Percentiles rank a stretch among this genome's conserved stretches.
These are phyloP conservation scores for Magallana gigas DNA, from an alignment of 1,140 invertebrate species.

Conservation along the genomic window DNA sequence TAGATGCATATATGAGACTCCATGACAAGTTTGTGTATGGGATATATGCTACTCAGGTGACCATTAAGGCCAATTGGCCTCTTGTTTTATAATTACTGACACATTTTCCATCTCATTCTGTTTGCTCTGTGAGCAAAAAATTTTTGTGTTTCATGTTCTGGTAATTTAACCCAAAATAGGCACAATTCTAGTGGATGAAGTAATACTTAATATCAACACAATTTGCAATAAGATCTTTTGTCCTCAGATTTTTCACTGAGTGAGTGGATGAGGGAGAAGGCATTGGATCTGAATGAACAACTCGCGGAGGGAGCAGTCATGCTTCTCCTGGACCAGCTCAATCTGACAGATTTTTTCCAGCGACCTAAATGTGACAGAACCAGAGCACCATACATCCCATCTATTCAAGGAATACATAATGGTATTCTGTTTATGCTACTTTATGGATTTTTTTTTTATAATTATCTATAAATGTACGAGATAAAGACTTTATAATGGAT, in stretches of 20 bases:
- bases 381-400: slow-evolving; percentile 40
- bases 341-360: slow-evolving; percentile 43
- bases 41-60: no score
- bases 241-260: slow-evolving; percentile 52
- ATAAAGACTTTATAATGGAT: not conserved
- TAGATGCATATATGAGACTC: no score
- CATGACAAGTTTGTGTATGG: no score
- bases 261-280: slow-evolving; percentile 32
- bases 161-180: not conserved
- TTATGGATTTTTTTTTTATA: not conserved
- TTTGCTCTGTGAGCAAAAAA: not conserved
- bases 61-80: no score
- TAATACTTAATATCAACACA: not conserved
- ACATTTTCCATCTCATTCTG: not conserved
- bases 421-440: slow-evolving; percentile 11
- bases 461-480: not conserved
- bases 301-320: slow-evolving; percentile 42
- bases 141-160: not conserved
- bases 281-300: not conserved
- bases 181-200: not conserved
- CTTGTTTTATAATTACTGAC: not conserved
- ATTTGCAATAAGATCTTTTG: not conserved
- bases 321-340: slow-evolving; percentile 37
- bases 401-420: slow-evolving; percentile 44
- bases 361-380: slow-evolving; percentile 39